Percentiles rank a stretch among this genome's conserved stretches.
phyloP scores from a whole-genome alignment of 1,140 invertebrate genomes.

The Lysiphlebus fabarum region DNA sequence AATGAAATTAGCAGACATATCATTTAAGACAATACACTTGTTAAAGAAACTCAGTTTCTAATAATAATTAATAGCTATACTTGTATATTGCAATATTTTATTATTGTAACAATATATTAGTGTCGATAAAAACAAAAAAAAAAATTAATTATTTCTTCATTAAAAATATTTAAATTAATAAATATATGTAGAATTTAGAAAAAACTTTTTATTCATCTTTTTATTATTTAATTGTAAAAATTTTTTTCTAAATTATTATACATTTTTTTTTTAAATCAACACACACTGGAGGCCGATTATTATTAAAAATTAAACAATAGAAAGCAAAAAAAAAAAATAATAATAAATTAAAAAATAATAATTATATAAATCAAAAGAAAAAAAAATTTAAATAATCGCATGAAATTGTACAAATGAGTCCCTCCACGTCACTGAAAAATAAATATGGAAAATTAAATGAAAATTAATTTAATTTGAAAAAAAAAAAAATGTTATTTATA shows the following conservation, averaged over 20 bases:
- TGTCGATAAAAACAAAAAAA: slow-evolving; percentile 12
- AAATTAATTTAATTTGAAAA: neutral
- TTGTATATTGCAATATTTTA: too few species aligned
- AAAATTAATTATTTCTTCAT: too few species aligned
- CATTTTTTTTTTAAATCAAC: too few species aligned
- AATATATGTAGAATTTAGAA: too few species aligned
- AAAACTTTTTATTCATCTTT: too few species aligned
- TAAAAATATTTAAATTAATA: too few species aligned
- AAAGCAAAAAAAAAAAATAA: slow-evolving; percentile 31
- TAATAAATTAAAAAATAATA: slow-evolving; percentile 39
- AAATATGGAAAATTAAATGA: slow-evolving; percentile 28
- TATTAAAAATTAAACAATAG: slow-evolving; percentile 31
- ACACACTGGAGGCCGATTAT: slow-evolving; percentile 44
- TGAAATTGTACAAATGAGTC: slow-evolving; percentile 56
- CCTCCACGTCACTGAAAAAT: slow-evolving; percentile 54
- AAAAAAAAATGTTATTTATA: slow-evolving; percentile 14
- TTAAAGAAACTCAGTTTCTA: slow-evolving; percentile 54
- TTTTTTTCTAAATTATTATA: too few species aligned
- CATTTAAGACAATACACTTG: slow-evolving; percentile 57
- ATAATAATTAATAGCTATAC: slow-evolving; percentile 43
- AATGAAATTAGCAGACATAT: slow-evolving; percentile 55
- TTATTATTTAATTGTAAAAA: too few species aligned
- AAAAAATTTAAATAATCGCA: slow-evolving; percentile 51
- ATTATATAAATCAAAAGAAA: slow-evolving; percentile 36
- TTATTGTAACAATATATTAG: neutral